phyloP scores from a whole-genome alignment of 2,113 vertebrate genomes.

The Daubentonia madagascariensis region DNA sequence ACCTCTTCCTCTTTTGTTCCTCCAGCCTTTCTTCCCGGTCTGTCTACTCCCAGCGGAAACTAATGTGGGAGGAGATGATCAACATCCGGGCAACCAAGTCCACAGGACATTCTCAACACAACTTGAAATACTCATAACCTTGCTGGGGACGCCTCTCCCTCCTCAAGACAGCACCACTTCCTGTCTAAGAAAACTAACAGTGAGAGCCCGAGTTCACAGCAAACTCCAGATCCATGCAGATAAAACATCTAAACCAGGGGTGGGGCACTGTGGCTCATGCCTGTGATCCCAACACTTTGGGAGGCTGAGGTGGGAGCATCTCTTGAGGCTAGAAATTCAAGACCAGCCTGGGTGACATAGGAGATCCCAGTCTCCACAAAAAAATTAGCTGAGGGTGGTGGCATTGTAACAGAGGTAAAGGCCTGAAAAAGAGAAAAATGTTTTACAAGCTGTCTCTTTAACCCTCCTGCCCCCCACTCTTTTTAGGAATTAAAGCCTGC shows the following conservation, averaged over 20 bases:
- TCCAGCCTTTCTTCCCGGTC: background rate
- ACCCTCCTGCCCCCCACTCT: too few relatives aligned
- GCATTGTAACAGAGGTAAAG: background rate
- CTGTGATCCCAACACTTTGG: background rate
- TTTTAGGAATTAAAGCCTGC: too few relatives aligned
- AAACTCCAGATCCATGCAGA: background rate
- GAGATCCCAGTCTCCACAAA: background rate
- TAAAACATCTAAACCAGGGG: background rate
- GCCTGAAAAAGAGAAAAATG: too few relatives aligned
- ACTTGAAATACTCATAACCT: background rate
- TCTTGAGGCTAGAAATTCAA: background rate
- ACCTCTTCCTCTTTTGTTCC: too few relatives aligned
- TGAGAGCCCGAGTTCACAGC: background rate
- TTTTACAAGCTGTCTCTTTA: too few relatives aligned
- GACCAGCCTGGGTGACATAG: background rate
- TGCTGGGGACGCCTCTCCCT: background rate
- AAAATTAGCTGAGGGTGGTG: background rate
- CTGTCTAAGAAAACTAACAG: background rate
- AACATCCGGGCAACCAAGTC: background rate
- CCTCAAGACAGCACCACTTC: background rate
- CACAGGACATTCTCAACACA: background rate
- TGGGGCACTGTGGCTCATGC: background rate
- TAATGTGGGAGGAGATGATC: background rate
- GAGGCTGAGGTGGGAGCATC: background rate
- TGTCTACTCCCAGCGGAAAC: constrained; percentile 24